Evolutionary conservation across 2,113 vertebrate genomes (phyloP).

Genomic region (Proterorhinus semilunaris): DNA sequence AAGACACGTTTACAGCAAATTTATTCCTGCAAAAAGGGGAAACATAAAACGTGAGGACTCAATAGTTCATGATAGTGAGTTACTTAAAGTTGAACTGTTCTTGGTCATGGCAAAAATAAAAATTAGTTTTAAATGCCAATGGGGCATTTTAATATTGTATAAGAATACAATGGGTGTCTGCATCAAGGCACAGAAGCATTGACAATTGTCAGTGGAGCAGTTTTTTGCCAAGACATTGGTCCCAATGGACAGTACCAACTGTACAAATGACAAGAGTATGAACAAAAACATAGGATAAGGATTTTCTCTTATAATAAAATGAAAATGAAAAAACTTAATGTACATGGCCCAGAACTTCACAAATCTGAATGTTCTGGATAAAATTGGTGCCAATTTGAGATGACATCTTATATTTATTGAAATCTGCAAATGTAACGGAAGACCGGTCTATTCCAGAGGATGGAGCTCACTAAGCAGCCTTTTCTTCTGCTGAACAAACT

Average conservation of each 20-base stretch:
- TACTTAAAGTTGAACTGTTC: slow-evolving; percentile 42
- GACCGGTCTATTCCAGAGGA: slow-evolving; percentile 66
- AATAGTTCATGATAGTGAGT: slow-evolving; percentile 38
- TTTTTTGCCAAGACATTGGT: slow-evolving; percentile 74
- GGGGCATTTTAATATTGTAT: slow-evolving; percentile 60
- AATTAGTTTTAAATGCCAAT: slow-evolving; percentile 57
- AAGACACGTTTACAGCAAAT: slow-evolving; percentile 78
- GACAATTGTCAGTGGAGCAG: slow-evolving; percentile 62
- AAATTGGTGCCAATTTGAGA: slow-evolving; percentile 53
- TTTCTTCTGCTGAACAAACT: slow-evolving; percentile 67
- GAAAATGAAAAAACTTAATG: slow-evolving; percentile 60
- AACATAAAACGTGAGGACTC: slow-evolving; percentile 62
- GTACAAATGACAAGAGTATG: slow-evolving; percentile 68
- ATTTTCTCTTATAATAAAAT: slow-evolving; percentile 49
- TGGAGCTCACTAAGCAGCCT: slow-evolving; percentile 68
- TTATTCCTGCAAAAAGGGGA: slow-evolving; percentile 67
- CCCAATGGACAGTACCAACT: slow-evolving; percentile 75
- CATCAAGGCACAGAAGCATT: slow-evolving; percentile 82
- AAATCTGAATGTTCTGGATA: slow-evolving; percentile 50
- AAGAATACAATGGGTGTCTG: slow-evolving; percentile 64
- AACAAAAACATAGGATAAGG: slow-evolving; percentile 40
- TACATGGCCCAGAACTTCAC: slow-evolving; percentile 61
- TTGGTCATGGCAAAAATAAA: slow-evolving; percentile 45
- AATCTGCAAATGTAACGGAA: slow-evolving; percentile 33
- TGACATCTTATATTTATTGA: slow-evolving; percentile 52